A percentile compares a stretch with the other conserved stretches of the same genome.
These are phyloP conservation scores for Micoletzkya japonica DNA, from an alignment of 2,888 invertebrate species.

Conservation along the genomic window DNA sequence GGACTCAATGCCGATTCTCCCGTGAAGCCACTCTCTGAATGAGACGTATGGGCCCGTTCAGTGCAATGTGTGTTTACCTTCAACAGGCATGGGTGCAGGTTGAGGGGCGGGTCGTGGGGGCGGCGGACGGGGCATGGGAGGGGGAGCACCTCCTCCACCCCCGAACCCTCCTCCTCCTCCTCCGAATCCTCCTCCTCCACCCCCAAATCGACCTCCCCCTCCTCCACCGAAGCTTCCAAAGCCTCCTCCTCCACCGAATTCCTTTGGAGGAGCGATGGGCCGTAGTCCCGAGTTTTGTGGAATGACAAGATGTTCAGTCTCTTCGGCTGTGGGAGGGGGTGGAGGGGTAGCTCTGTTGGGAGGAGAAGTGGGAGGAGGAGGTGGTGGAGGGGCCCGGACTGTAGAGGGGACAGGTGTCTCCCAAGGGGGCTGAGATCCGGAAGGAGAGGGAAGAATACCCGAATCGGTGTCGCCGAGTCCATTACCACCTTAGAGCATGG, in stretches of 20 bases:
- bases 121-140: constrained; percentile 8
- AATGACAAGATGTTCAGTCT: constrained; percentile 39
- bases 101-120: not conserved
- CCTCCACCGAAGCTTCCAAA: constrained; percentile 37
- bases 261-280: constrained; percentile 59
- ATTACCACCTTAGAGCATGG: too few species aligned
- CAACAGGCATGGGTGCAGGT: not conserved
- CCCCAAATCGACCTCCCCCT: constrained; percentile 32
- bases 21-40: constrained; percentile 46
- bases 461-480: not conserved
- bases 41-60: too few species aligned
- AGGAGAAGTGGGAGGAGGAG: not conserved
- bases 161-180: constrained; percentile 29
- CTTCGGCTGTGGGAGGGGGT: constrained; percentile 20
- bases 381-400: not conserved
- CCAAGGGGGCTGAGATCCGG: constrained; percentile 16
- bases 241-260: constrained; percentile 43
- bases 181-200: constrained; percentile 36
- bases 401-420: not conserved
- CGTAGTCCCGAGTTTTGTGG: constrained; percentile 61
- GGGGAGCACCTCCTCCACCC: constrained; percentile 17
- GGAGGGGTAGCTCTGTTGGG: constrained; percentile 11
- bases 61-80: too few species aligned
- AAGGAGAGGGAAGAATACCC: not conserved
- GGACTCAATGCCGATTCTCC: constrained; percentile 59